phyloP scores from a whole-genome alignment of 2,797 vertebrate species.

The Helarctos malayanus region DNA sequence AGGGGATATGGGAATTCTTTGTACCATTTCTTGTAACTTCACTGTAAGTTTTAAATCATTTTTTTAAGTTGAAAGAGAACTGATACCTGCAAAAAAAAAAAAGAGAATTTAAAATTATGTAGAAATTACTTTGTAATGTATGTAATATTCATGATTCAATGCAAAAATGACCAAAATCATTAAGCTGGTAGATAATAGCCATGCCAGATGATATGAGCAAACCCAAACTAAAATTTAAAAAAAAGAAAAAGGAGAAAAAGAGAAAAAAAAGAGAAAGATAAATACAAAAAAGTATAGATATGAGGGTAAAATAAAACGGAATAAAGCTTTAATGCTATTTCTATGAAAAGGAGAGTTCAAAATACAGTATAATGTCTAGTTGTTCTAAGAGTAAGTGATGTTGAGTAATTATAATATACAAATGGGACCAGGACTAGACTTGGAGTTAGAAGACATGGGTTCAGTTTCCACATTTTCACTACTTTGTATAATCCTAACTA shows the following conservation, averaged over 20 bases:
- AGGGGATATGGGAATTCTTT: background rate
- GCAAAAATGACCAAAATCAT: constrained; percentile 48
- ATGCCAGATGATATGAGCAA: background rate
- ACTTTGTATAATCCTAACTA: constrained; percentile 32
- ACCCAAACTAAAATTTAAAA: background rate
- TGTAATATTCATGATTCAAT: background rate
- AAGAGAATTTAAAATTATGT: background rate
- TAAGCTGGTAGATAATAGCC: background rate
- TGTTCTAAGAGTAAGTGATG: background rate
- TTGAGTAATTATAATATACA: background rate
- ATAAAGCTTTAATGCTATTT: background rate
- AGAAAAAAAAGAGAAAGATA: background rate
- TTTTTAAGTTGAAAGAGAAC: constrained; percentile 42
- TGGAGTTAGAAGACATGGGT: background rate
- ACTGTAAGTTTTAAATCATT: constrained; percentile 26
- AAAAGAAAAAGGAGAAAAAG: background rate
- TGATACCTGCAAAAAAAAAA: constrained; percentile 10
- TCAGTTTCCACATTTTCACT: constrained; percentile 32
- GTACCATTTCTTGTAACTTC: background rate
- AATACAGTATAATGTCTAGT: background rate
- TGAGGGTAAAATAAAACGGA: constrained; percentile 20
- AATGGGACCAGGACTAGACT: background rate
- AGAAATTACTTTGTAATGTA: constrained; percentile 9
- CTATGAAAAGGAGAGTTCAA: constrained; percentile 35
- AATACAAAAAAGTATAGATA: background rate